Base-by-base conservation (phyloP, 1,140 invertebrate species). In the Drosophila pandora region DNA sequence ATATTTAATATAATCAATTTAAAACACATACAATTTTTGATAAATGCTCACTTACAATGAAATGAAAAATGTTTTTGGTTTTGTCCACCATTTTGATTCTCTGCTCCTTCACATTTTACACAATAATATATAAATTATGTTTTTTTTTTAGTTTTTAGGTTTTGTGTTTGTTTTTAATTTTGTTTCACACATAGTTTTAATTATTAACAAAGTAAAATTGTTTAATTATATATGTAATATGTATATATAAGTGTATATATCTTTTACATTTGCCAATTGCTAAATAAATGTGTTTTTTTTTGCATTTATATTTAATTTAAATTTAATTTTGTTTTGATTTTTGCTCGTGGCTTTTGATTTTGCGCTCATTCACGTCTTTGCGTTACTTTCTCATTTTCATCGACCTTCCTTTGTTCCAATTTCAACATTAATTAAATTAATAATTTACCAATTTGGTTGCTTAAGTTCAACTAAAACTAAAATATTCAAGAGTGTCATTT, bases 1-100 rank as follows among this genome's bases (percentile, higher is more conserved):
- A 84, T 84, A 84, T 85, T 87, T 89, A 84, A 85, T 85, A 85
- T 85, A 85, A 87, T 87, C 82, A 87, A 69, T 69, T 88, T 89
- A 84, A 89, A 88, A 88, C 84, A 88, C 84, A 85, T 85, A 89
- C 77, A 90, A 90, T 85, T 89, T 89, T 90, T 89, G 77, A 90
- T 89, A 89, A 89, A 89, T 84, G 84, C 84, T 89, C 79, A 76
- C 79, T 89, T 89, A 89, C 77, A 89, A 74, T 88, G 67, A 79
- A 88, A 83, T 83, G 80, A 88, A 80, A 84, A 76, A 63, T 72
- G 39, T 72, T 73, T 37, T 21, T 39, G 41, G 41, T 43, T 43
- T 43, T 43, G 41, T 77, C 37, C 55, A 28, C 39, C 59, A 9
- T 45, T 43, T 57, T 60, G 60, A 71, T 68, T 77, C 75, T 88